Conservation (phyloP, 2,797 vertebrate species). For the Taeniopygia guttata region DNA sequence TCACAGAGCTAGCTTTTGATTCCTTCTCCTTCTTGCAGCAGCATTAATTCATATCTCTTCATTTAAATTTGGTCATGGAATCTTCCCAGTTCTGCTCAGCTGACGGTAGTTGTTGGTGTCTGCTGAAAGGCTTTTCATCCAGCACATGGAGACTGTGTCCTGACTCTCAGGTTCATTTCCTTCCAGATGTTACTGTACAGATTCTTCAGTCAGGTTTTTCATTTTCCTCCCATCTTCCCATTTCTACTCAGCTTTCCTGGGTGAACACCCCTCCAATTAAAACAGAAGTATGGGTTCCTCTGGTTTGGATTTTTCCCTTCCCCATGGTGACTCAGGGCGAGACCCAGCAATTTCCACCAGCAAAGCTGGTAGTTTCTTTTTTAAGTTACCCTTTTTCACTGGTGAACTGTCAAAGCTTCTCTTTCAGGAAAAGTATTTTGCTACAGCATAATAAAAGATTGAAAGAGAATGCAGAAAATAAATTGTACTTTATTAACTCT, state of each 20-base stretch:
- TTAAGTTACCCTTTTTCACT: neutral
- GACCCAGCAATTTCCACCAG: neutral
- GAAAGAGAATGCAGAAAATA: neutral
- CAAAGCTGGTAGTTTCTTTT: neutral
- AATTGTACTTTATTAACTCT: neutral
- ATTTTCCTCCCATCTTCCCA: neutral
- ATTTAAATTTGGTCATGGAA: neutral
- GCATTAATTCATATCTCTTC: neutral
- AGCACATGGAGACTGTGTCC: neutral
- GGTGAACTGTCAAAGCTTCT: neutral
- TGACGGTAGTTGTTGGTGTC: neutral
- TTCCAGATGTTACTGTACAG: neutral
- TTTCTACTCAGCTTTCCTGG: neutral
- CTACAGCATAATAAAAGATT: neutral
- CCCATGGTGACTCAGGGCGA: neutral
- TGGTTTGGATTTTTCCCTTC: neutral
- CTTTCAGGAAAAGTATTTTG: neutral
- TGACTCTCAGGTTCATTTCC: neutral
- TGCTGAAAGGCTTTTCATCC: neutral
- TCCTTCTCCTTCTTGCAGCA: neutral
- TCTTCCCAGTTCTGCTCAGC: neutral
- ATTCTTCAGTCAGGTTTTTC: neutral
- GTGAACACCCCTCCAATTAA: neutral
- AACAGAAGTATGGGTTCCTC: neutral
- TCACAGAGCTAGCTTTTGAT: neutral